Conservation (phyloP, 1,140 invertebrate genomes). For the Trichonephila clavata region DNA sequence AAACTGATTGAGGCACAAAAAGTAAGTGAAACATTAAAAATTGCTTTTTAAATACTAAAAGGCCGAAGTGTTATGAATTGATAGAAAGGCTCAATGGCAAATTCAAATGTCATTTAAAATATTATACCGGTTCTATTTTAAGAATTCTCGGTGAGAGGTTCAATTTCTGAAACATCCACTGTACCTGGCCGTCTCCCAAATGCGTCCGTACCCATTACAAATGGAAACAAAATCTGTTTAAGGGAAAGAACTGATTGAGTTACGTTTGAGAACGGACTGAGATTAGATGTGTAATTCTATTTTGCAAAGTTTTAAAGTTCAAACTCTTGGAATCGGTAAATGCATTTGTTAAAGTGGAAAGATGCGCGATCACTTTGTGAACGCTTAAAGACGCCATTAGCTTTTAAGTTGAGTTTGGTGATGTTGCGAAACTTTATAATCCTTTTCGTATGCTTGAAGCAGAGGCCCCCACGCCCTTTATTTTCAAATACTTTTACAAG, state of each 20-base stretch:
- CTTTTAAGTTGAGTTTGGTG: background rate
- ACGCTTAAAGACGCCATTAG: background rate
- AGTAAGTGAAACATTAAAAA: too few species aligned
- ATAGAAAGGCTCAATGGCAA: too few species aligned
- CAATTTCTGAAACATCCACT: background rate
- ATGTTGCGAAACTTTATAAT: background rate
- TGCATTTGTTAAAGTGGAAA: background rate
- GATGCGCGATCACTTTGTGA: background rate
- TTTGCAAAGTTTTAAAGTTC: conserved; percentile 1
- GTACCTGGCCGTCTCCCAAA: background rate
- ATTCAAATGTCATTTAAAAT: too few species aligned
- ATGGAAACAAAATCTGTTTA: background rate
- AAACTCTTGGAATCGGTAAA: background rate
- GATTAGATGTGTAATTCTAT: background rate
- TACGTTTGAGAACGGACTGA: background rate
- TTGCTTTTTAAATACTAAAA: too few species aligned
- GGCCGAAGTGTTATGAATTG: too few species aligned
- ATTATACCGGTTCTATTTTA: too few species aligned
- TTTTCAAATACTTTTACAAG: background rate
- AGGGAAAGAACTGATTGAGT: background rate
- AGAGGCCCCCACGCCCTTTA: too few species aligned
- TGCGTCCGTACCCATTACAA: background rate
- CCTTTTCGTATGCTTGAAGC: background rate
- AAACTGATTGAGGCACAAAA: too few species aligned
- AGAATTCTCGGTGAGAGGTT: background rate